Conservation (phyloP, 2,888 invertebrate genomes). For the Digitonthophagus gazella region DNA sequence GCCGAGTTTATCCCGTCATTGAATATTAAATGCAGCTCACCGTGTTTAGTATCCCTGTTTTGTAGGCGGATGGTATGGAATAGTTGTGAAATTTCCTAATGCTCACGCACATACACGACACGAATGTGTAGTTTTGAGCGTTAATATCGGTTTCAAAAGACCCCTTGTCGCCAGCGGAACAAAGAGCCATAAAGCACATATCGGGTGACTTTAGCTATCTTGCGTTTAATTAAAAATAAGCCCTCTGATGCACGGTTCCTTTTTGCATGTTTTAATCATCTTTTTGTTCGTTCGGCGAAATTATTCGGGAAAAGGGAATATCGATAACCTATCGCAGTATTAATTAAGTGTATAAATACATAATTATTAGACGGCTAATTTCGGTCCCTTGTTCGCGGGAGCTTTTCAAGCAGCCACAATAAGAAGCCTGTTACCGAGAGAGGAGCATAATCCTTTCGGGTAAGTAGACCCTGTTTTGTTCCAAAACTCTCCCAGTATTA, state of each 20-base stretch:
- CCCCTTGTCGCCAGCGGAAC: no score
- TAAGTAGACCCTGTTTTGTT: background rate
- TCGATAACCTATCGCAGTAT: background rate
- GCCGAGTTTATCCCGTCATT: background rate
- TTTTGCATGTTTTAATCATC: background rate
- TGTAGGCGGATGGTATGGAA: background rate
- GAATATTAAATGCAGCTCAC: background rate
- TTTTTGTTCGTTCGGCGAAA: background rate
- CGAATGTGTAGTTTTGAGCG: no score
- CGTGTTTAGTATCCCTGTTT: background rate
- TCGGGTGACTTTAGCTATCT: background rate
- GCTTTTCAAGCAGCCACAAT: background rate
- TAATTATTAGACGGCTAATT: background rate
- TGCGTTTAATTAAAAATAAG: conserved; percentile 5
- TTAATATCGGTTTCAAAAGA: no score
- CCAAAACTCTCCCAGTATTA: background rate
- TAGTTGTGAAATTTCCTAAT: background rate
- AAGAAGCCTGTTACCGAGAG: background rate
- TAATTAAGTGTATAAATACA: background rate
- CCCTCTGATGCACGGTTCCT: background rate
- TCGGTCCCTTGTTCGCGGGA: background rate
- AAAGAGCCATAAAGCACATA: conserved; percentile 7
- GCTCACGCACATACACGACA: no score
- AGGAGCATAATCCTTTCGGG: background rate
- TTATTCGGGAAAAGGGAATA: background rate